These are phyloP conservation scores for Pomatorhinus ruficollis DNA, from an alignment of 2,113 vertebrate species.

Conservation along the genomic window DNA sequence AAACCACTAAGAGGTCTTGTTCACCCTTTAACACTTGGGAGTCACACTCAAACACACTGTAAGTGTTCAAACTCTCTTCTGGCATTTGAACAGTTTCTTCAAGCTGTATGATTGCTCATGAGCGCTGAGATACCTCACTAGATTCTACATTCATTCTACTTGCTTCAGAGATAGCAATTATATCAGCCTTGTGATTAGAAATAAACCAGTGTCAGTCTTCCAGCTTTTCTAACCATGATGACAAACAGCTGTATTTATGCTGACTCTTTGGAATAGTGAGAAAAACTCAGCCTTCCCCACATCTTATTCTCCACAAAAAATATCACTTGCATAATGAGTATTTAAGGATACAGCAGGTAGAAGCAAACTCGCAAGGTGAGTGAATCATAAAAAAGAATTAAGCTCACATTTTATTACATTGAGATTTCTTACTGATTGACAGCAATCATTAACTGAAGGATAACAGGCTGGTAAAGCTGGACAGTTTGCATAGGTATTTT, in stretches of 20 bases:
- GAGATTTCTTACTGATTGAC: neutral
- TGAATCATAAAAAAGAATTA: neutral
- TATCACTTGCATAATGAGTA: neutral
- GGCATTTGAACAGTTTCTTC: neutral
- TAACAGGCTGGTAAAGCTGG: neutral
- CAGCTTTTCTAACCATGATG: neutral
- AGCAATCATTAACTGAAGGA: neutral
- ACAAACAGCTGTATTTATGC: neutral
- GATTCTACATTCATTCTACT: neutral
- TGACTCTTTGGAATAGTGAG: neutral
- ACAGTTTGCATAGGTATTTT: slow-evolving; percentile 37
- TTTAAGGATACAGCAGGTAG: neutral
- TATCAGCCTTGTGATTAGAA: neutral
- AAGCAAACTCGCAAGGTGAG: neutral
- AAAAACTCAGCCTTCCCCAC: neutral
- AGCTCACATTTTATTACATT: slow-evolving; percentile 17
- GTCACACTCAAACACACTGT: neutral
- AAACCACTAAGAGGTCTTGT: neutral
- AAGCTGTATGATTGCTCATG: neutral
- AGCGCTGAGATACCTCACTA: neutral
- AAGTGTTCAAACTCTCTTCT: neutral
- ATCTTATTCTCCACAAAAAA: neutral
- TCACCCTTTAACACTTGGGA: neutral
- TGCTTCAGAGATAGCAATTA: neutral
- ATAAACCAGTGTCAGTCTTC: neutral